A percentile compares a stretch with the other conserved stretches of the same genome.
phyloP scores from a whole-genome alignment of 2,113 vertebrate genomes.

The Xiphophorus maculatus region DNA sequence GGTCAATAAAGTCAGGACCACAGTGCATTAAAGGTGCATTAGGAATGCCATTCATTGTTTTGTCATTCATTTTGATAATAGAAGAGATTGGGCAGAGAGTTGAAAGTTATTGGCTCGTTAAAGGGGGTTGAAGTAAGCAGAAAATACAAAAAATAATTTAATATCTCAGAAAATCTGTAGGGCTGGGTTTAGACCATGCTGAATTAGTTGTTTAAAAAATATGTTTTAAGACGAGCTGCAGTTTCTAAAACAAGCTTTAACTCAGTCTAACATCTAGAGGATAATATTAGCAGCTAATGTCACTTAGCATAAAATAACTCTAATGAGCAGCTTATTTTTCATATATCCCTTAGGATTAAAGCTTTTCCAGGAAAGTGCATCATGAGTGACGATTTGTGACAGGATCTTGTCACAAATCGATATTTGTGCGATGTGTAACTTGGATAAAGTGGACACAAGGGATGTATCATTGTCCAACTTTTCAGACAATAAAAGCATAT shows the following conservation, averaged over 20 bases:
- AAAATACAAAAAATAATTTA: not conserved
- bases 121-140: not conserved
- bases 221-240: no score
- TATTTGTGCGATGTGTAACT: no score
- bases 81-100: not conserved
- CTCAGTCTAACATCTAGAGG: slow-evolving; percentile 37
- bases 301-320: no score
- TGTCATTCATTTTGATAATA: slow-evolving; percentile 7
- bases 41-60: slow-evolving; percentile 23
- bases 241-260: not conserved
- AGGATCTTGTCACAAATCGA: no score
- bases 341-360: no score
- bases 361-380: no score
- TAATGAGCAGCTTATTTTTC: no score
- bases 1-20: slow-evolving; percentile 42
- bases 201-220: no score
- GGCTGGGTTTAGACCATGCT: not conserved
- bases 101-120: slow-evolving; percentile 20
- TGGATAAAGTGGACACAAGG: no score
- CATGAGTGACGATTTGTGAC: no score
- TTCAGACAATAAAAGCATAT: no score
- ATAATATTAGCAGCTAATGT: not conserved
- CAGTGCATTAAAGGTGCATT: slow-evolving; percentile 51
- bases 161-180: not conserved
- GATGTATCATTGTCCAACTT: no score